Base-by-base conservation (phyloP, 1,140 invertebrate genomes). In the Hylaeus anthracinus region DNA sequence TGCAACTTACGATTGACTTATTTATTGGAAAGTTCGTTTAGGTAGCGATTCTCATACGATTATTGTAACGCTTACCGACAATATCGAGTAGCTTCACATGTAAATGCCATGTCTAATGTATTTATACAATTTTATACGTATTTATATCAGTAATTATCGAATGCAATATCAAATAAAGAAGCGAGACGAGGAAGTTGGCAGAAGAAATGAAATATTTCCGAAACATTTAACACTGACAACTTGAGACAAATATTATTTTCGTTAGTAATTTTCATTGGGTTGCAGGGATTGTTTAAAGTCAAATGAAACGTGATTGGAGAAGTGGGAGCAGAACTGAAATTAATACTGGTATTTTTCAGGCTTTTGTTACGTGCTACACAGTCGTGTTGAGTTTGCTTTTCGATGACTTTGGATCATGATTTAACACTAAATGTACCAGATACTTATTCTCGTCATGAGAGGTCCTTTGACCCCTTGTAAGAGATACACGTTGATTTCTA, bases 111-210 rank as follows among this genome's bases (percentile, higher is more conserved):
- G 63, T 63, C 67, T 72, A 48, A 60, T 67, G 65, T 81, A 83
- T 86, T 86, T 87, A 75, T 86, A 86, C 81, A 63, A 67, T 86
- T 86, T 86, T 86, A 86, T 82, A 86, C 67, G 8, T 86, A 86
- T 86, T 85, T 86, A 83, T 83, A 86, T 83, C 51, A 4, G 79
- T 79, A 65, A 83, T 70, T 67, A 72, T 56, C 82, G 79, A 14
- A 1, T 58, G 64, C 72, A 77, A 86, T 85, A 82, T 75, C 12
- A 64, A 60, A 78, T 84, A 76, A 61, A 75, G 51, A 75, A n/a
- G 48, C 5, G 45, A 73, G 8, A 64, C n/a, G 39, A 45, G 26
- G 3, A 72, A 45, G 1, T 67, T 26, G 6, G 41, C 37, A 1
- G 48, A 39, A 12, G 10, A 51, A 66, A 39, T 14, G 26, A 26